Evolutionary conservation across 2,113 vertebrate species (phyloP).

Genomic region (Nannospalax galili): DNA sequence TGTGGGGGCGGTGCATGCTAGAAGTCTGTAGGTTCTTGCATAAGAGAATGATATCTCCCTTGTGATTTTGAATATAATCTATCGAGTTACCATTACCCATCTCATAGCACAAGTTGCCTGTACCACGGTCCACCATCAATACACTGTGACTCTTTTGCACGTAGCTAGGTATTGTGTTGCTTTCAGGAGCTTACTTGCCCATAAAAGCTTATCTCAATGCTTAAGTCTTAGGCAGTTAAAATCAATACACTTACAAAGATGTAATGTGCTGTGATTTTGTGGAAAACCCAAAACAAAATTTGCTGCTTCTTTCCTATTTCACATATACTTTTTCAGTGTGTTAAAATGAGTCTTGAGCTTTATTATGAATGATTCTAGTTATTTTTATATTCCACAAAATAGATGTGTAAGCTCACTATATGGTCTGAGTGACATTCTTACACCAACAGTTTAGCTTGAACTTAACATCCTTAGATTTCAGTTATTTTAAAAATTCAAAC

Average conservation of each 20-base stretch:
- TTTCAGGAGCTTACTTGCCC: neutral
- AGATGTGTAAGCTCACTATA: neutral
- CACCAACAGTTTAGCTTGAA: neutral
- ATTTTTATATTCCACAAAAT: neutral
- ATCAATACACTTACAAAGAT: neutral
- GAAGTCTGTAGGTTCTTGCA: neutral
- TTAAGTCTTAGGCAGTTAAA: neutral
- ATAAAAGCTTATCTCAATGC: neutral
- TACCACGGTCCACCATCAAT: accelerated
- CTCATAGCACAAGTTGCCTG: accelerated
- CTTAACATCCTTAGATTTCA: neutral
- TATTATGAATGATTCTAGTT: neutral
- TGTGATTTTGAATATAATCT: neutral
- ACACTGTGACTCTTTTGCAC: neutral
- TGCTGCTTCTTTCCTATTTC: neutral
- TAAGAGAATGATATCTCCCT: neutral
- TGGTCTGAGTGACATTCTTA: neutral
- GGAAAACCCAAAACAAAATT: neutral
- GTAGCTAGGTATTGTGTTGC: neutral
- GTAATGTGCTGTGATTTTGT: neutral
- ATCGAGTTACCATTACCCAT: too few relatives aligned
- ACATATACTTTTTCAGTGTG: neutral
- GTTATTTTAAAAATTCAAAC: slow-evolving; percentile 28
- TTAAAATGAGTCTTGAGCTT: neutral
- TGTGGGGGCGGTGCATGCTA: neutral